Evolutionary conservation across 1,140 invertebrate genomes (phyloP).

Genomic region (Ceratina calcarata): DNA sequence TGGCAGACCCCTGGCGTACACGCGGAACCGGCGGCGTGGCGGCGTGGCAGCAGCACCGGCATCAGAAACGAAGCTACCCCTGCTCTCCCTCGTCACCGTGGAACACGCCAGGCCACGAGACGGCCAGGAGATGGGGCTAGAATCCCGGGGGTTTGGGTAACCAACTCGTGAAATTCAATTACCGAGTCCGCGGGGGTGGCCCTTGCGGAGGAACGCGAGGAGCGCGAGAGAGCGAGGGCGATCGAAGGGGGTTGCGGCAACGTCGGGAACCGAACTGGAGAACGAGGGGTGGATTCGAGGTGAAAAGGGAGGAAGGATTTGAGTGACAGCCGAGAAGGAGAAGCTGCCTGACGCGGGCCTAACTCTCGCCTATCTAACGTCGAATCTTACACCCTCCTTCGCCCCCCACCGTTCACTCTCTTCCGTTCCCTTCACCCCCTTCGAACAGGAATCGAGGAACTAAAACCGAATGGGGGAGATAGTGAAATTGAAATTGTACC

Average conservation of each 20-base stretch:
- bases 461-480: constrained; percentile 65
- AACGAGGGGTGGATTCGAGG: constrained; percentile 62
- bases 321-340: constrained; percentile 71
- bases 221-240: constrained; percentile 38
- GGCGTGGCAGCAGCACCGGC: neutral
- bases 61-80: constrained; percentile 34
- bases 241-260: constrained; percentile 44
- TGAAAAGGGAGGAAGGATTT: constrained; percentile 66
- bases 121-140: constrained; percentile 57
- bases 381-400: constrained; percentile 58
- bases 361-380: constrained; percentile 70
- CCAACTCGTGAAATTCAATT: constrained; percentile 81
- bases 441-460: constrained; percentile 24
- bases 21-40: constrained; percentile 38
- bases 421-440: constrained; percentile 8
- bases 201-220: constrained; percentile 58
- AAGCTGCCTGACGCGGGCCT: constrained; percentile 49
- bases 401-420: neutral
- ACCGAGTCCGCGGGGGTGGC: constrained; percentile 76
- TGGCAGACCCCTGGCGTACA: constrained; percentile 63
- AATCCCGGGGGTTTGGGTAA: constrained; percentile 76
- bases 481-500: constrained; percentile 73
- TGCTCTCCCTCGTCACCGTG: constrained; percentile 10
- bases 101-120: constrained; percentile 17
- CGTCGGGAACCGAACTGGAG: constrained; percentile 49